Percentiles rank a stretch among this genome's conserved stretches.
Conservation (phyloP, 2,113 vertebrate species). For the Lepisosteus oculatus region DNA sequence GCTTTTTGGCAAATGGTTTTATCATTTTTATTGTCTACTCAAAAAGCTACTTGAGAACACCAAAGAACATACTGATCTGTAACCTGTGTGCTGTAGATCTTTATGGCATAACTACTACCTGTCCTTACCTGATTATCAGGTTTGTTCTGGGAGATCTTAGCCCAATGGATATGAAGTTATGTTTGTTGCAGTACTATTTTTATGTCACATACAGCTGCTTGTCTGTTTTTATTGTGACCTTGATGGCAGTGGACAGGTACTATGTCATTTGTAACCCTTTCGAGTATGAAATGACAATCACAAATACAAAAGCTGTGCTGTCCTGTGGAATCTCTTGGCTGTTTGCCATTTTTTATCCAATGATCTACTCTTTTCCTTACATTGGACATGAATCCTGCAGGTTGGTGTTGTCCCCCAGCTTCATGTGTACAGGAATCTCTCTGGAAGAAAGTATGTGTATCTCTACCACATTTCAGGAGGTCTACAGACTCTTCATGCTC, state of each 20-base stretch:
- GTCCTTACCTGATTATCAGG: neutral
- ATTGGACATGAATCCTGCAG: neutral
- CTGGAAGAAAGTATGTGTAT: neutral
- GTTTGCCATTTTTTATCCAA: neutral
- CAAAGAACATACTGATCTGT: neutral
- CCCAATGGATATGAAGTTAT: neutral
- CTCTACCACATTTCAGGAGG: neutral
- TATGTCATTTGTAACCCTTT: neutral
- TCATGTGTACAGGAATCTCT: constrained; percentile 1
- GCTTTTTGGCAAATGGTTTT: neutral
- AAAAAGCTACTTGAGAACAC: neutral
- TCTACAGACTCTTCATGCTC: constrained; percentile 2
- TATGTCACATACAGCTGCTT: constrained; percentile 7
- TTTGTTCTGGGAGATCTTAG: neutral
- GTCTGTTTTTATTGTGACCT: neutral
- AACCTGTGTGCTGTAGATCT: neutral
- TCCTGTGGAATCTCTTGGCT: neutral
- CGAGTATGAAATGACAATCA: neutral
- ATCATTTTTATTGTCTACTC: neutral
- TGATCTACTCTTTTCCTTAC: constrained; percentile 2
- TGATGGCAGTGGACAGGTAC: neutral
- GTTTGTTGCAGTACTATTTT: neutral
- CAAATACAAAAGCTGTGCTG: neutral
- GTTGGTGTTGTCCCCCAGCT: neutral
- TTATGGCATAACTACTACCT: neutral